Evolutionary conservation across 2,888 invertebrate genomes (phyloP).

Genomic region (Tridacna crocea): DNA sequence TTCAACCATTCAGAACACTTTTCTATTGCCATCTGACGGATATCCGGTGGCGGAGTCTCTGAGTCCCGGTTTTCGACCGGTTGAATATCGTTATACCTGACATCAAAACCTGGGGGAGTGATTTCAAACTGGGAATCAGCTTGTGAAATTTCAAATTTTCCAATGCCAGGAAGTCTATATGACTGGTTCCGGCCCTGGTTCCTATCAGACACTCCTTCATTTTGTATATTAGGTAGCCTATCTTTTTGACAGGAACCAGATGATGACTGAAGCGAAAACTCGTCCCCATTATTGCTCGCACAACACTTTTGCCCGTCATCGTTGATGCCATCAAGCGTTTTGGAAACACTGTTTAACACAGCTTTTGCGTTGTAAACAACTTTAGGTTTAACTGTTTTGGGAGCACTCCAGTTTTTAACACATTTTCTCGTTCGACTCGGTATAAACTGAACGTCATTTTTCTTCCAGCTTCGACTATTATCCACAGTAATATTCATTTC

Average conservation of each 20-base stretch:
- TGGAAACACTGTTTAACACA: constrained; percentile 42
- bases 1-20: constrained; percentile 77
- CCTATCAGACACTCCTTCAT: constrained; percentile 29
- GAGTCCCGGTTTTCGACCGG: constrained; percentile 69
- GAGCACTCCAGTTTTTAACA: constrained; percentile 38
- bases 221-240: constrained; percentile 54
- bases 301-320: constrained; percentile 31
- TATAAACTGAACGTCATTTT: constrained; percentile 36
- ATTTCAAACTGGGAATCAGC: constrained; percentile 76
- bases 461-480: not conserved
- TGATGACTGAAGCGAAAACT: constrained; percentile 49
- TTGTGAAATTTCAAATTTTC: constrained; percentile 61
- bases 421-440: constrained; percentile 43
- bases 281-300: constrained; percentile 26
- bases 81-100: constrained; percentile 73
- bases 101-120: constrained; percentile 77
- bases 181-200: constrained; percentile 40
- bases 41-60: constrained; percentile 75
- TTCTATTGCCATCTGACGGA: constrained; percentile 71
- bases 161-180: constrained; percentile 68
- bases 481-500: constrained; percentile 63
- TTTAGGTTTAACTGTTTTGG: constrained; percentile 27
- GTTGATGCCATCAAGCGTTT: constrained; percentile 30
- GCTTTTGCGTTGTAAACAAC: constrained; percentile 27
- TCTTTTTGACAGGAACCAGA: constrained; percentile 41